Conservation (phyloP, 2,113 vertebrate genomes). For the Saguinus midas region DNA sequence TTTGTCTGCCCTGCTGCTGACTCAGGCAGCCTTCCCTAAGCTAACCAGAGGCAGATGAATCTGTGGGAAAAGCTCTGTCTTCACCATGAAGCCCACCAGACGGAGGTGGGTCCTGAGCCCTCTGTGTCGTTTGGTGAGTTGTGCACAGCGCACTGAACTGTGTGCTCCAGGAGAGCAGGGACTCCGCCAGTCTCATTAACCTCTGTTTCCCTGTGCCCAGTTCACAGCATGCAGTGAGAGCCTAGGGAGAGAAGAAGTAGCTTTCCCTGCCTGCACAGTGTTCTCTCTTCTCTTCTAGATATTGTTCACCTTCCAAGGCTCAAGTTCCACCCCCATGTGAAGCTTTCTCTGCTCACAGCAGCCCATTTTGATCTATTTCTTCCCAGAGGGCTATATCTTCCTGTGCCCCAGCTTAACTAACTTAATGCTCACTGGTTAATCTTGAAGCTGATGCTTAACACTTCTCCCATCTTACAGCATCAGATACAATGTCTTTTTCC, state of each 20-base stretch:
- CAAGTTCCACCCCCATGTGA: not conserved
- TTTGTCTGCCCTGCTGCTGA: conserved; percentile 69
- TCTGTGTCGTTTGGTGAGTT: not conserved
- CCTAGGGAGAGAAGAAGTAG: not conserved
- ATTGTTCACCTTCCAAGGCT: not conserved
- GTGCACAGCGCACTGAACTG: not conserved
- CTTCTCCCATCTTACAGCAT: not conserved
- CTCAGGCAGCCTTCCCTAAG: conserved; percentile 47
- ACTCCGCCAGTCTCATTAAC: not conserved
- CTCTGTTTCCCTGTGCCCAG: not conserved
- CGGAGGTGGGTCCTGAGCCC: not conserved
- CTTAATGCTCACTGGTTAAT: not conserved
- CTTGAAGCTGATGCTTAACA: not conserved
- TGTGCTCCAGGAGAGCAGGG: not conserved
- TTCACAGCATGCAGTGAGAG: not conserved
- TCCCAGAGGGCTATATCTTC: not conserved
- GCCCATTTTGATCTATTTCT: not conserved
- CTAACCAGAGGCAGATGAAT: conserved; percentile 55
- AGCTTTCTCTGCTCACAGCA: not conserved
- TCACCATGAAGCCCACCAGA: not conserved
- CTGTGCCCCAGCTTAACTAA: no score
- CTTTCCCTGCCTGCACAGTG: rapidly evolving
- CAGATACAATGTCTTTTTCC: not conserved
- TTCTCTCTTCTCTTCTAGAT: not conserved
- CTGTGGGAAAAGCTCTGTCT: conserved; percentile 47